Base-by-base conservation (phyloP, 2,113 vertebrate species). In the Phrynosoma blainvillii region DNA sequence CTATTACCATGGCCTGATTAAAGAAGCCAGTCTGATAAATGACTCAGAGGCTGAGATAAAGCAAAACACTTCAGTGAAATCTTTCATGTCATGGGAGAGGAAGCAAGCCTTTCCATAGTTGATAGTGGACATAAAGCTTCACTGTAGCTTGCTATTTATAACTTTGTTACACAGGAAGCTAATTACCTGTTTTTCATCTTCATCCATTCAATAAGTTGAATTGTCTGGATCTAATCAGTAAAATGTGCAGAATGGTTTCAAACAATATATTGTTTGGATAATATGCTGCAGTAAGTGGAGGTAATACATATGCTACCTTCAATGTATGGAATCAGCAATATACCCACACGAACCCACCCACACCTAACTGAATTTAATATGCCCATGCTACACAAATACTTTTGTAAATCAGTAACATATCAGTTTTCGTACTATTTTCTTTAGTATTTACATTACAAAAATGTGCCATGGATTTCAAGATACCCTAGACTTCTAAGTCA, bases 11-110 rank as follows among this genome's bases (percentile, higher is more conserved):
- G 92, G 89, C 83, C 84, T 95, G 93, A 96, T 94, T 93, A 95
- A 94, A 94, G 88, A 93, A 92, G 52, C 85, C 65, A 66, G 88
- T 91, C 30, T 95, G 94, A 96, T 92, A 94, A 95, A 96, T 95
- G 85, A 82, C 83, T 93, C 74, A 3, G 78, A 89, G 75, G 89
- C 62, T 90, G 54, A 52, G 25, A 91, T 94, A 95, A 94, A 88
- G 86, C 89, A 95, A 91, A 92, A 8, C 5, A 88, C 75, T 94
- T 89, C 91, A 96, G 32, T 89, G 82, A 95, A 95, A 96, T 96
- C 92, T 94, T 96, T 96, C 92, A 88, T 95, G 93, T 95, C 87
- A 52, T 91, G 86, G 90, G 92, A 95, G 86, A 95, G 93, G 91
- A 96, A 96, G 84, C 81, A 90, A 90, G 88, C 66, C 79, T 88